phyloP scores from a whole-genome alignment of 1,140 invertebrate species.

The Rhyacophila brunnea region DNA sequence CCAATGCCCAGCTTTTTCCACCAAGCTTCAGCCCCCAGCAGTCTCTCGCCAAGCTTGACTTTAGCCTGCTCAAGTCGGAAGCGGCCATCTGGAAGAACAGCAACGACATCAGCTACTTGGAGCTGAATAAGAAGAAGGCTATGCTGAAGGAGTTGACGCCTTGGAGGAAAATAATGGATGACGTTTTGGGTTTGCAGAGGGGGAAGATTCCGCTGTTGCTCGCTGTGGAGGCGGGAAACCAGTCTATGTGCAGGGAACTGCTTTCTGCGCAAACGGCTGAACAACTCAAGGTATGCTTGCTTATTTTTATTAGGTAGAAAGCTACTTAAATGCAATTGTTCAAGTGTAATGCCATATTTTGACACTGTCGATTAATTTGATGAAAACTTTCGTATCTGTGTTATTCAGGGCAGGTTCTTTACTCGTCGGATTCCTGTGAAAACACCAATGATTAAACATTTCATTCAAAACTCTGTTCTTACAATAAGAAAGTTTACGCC shows the following conservation, averaged over 20 bases:
- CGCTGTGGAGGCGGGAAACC: constrained; percentile 90
- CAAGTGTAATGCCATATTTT: too few species aligned
- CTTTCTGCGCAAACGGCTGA: constrained; percentile 79
- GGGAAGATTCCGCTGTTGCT: constrained; percentile 91
- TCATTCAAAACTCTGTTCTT: too few species aligned
- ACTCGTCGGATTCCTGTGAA: too few species aligned
- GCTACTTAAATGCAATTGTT: too few species aligned
- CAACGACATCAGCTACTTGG: constrained; percentile 54
- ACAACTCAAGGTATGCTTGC: constrained; percentile 63
- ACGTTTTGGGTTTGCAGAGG: constrained; percentile 65
- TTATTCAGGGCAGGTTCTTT: too few species aligned
- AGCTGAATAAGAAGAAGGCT: constrained; percentile 56
- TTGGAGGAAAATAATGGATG: constrained; percentile 55
- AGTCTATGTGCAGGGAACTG: constrained; percentile 88
- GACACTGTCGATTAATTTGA: too few species aligned
- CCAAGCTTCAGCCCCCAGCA: constrained; percentile 13
- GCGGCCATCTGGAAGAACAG: constrained; percentile 46
- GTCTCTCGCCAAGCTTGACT: constrained; percentile 39
- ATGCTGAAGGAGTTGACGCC: constrained; percentile 46
- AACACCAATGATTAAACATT: too few species aligned
- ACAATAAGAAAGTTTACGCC: too few species aligned
- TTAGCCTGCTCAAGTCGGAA: constrained; percentile 39
- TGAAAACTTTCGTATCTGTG: too few species aligned
- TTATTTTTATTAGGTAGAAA: too few species aligned
- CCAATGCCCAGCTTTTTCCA: background rate